Base-by-base conservation (phyloP, 2,113 vertebrate genomes). In the Scophthalmus maximus region DNA sequence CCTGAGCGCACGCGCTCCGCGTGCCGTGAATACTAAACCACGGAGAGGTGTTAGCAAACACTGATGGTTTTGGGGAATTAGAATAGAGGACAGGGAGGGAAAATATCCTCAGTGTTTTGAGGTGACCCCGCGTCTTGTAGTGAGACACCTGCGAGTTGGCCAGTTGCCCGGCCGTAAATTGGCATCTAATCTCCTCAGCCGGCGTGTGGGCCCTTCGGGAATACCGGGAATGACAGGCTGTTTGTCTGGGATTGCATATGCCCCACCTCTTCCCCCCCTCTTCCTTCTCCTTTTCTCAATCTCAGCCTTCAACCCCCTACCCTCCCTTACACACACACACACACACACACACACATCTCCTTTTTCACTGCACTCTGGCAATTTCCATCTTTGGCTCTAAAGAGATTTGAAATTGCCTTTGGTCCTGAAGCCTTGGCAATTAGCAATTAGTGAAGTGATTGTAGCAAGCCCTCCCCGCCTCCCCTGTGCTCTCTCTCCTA, bases 161-260 rank as follows among this genome's bases (percentile, higher is more conserved):
- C 81, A 50, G 15, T 78, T 72, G 90, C 91, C 91, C 73, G 22
- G 81, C 74, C 68, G 82, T 85, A 93, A 93, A 92, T 92, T 92
- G 91, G 90, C 89, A 88, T 93, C 92, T 92, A 91, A 92, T 93
- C 88, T 91, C 83, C 79, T 85, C 82, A 52, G 82, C 79, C 81
- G 14, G 58, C 29, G 51, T 88, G 78, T 29, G 64, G 59, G 73
- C 82, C 86, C 83, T 68, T 38, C 8, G 84, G 88, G 92, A 91
- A 87, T 85, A 86, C 84, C 61, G 52, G 82, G 81, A 89, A 88
- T 85, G 92, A 91, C 92, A 93, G 88, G 87, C 86, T 92, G 92
- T 90, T 93, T 93, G 89, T 92, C 91, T 87, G 88, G 90, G 85
- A 92, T 92, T 89, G 81, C 92, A 86, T 87, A 87, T 78, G 56